Evolutionary conservation across 2,113 vertebrate species (phyloP).

Genomic region (Montifringilla adamsi): DNA sequence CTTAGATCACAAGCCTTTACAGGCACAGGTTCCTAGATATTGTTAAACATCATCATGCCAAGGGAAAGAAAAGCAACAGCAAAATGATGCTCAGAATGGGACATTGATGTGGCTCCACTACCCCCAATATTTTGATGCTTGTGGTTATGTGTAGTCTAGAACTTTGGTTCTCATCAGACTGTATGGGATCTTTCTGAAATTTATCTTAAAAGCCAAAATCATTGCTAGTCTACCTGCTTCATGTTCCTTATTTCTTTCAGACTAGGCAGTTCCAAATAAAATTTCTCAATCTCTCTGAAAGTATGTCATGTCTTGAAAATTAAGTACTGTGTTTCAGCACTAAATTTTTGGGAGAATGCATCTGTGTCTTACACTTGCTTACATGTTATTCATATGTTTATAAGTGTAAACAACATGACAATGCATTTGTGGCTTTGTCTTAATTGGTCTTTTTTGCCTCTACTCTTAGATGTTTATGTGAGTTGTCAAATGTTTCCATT

Average conservation of each 20-base stretch:
- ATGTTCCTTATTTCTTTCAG: not conserved
- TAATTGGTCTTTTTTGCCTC: not conserved
- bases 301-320: not conserved
- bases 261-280: not conserved
- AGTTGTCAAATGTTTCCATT: not conserved
- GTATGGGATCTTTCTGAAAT: not conserved
- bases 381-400: not conserved
- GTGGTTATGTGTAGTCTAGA: not conserved
- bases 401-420: not conserved
- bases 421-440: not conserved
- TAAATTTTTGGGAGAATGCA: not conserved
- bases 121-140: not conserved
- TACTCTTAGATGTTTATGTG: accelerated
- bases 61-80: not conserved
- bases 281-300: not conserved
- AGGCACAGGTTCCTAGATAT: not conserved
- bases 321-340: not conserved
- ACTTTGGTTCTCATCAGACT: not conserved
- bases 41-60: not conserved
- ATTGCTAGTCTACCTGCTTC: not conserved
- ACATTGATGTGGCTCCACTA: not conserved
- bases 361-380: not conserved
- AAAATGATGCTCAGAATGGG: not conserved
- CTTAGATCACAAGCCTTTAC: not conserved
- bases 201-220: not conserved